Conservation (phyloP, 2,888 invertebrate genomes). For the Drosophila limbata region DNA sequence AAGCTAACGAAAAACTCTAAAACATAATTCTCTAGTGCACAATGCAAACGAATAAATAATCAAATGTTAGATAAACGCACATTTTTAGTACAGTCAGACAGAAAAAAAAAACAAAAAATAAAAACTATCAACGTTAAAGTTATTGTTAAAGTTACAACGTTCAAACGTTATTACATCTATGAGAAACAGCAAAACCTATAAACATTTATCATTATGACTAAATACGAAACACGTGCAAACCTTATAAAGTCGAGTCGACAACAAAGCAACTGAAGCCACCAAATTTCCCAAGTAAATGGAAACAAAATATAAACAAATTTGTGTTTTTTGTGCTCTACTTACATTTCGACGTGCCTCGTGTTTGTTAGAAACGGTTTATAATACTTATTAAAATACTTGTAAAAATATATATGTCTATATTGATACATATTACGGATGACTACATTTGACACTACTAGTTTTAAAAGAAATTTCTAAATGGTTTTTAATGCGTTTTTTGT, state of each 20-base stretch:
- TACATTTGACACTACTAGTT: constrained; percentile 72
- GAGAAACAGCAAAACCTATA: constrained; percentile 43
- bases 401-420: constrained; percentile 41
- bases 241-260: constrained; percentile 73
- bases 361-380: constrained; percentile 81
- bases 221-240: constrained; percentile 62
- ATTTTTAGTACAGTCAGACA: constrained; percentile 50
- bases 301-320: constrained; percentile 57
- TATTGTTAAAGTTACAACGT: constrained; percentile 77
- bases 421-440: constrained; percentile 45
- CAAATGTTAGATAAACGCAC: constrained; percentile 73
- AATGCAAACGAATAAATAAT: constrained; percentile 50
- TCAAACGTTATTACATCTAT: constrained; percentile 54
- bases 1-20: constrained; percentile 18
- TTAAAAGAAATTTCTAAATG: constrained; percentile 52
- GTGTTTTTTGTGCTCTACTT: constrained; percentile 70
- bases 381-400: constrained; percentile 68
- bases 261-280: constrained; percentile 77
- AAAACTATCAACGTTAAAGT: constrained; percentile 67
- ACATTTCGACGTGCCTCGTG: constrained; percentile 81
- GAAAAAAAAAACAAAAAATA: constrained; percentile 27
- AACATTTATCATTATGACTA: constrained; percentile 47
- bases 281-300: constrained; percentile 74
- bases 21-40: constrained; percentile 62
- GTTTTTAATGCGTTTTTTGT: constrained; percentile 55